phyloP scores from a whole-genome alignment of 2,113 vertebrate species.

The Prunella fulvescens region DNA sequence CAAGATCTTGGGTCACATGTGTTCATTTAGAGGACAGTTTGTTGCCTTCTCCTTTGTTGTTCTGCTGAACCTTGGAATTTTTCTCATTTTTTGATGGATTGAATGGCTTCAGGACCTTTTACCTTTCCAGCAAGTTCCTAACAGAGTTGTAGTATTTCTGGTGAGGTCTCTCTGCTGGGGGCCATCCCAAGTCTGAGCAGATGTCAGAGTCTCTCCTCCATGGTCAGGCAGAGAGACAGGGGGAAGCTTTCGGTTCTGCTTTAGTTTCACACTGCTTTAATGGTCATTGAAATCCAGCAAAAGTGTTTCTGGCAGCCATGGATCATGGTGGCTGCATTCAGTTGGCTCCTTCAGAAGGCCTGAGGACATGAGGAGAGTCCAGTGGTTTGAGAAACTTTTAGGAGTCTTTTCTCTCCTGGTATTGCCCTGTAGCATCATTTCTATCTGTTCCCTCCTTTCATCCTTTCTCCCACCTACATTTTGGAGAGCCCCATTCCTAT shows the following conservation, averaged over 20 bases:
- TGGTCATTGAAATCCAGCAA: background rate
- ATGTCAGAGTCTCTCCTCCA: background rate
- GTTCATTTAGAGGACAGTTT: background rate
- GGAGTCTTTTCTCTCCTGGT: background rate
- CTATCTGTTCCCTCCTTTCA: accelerated
- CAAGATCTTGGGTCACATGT: background rate
- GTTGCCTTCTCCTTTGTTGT: background rate
- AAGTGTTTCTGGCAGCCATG: accelerated
- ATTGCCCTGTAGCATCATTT: background rate
- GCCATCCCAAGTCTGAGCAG: background rate
- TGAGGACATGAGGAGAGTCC: background rate
- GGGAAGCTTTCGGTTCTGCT: background rate
- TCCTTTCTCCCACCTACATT: background rate
- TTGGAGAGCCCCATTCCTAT: accelerated
- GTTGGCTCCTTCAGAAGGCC: background rate
- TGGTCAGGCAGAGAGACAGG: background rate
- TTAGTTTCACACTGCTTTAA: background rate
- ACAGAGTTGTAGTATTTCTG: background rate
- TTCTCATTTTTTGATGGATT: background rate
- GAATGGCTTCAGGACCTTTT: background rate
- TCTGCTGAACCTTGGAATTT: background rate
- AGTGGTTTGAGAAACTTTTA: background rate
- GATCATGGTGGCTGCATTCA: background rate
- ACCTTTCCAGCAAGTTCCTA: background rate
- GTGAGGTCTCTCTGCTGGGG: background rate